Conservation (phyloP, 2,888 invertebrate species). For the Cerceris ruficornis region DNA sequence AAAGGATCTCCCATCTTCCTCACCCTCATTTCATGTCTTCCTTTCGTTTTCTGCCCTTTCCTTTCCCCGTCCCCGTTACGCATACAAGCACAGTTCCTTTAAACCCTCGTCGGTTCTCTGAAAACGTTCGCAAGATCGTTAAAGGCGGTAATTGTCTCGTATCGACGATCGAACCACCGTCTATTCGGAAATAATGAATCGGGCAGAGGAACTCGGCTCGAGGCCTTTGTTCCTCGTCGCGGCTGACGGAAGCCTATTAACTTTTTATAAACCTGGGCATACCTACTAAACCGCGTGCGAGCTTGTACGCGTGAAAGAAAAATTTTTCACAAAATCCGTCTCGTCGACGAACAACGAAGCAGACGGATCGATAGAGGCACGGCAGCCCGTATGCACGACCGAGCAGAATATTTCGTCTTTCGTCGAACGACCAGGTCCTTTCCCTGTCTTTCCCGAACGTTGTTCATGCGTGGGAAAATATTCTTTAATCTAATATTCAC, state of each 20-base stretch:
- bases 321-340: constrained; percentile 40
- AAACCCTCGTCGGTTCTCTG: neutral
- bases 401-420: constrained; percentile 14
- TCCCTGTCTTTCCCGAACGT: too few species aligned
- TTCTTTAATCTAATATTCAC: neutral
- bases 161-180: constrained; percentile 28
- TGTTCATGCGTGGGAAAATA: neutral
- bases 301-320: constrained; percentile 9
- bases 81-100: too few species aligned
- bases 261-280: constrained; percentile 21
- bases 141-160: constrained; percentile 21
- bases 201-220: neutral
- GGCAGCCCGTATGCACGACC: constrained; percentile 7
- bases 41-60: neutral
- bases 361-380: constrained; percentile 45
- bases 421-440: neutral
- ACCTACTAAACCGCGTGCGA: constrained; percentile 18
- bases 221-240: constrained; percentile 17
- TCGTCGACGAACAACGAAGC: constrained; percentile 23
- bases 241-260: constrained; percentile 34
- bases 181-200: constrained; percentile 21
- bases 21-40: neutral
- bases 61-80: neutral
- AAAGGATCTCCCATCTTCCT: too few species aligned
- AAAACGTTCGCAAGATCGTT: constrained; percentile 10